Conservation (phyloP, 2,113 vertebrate species). For the Nerophis lumbriciformis region DNA sequence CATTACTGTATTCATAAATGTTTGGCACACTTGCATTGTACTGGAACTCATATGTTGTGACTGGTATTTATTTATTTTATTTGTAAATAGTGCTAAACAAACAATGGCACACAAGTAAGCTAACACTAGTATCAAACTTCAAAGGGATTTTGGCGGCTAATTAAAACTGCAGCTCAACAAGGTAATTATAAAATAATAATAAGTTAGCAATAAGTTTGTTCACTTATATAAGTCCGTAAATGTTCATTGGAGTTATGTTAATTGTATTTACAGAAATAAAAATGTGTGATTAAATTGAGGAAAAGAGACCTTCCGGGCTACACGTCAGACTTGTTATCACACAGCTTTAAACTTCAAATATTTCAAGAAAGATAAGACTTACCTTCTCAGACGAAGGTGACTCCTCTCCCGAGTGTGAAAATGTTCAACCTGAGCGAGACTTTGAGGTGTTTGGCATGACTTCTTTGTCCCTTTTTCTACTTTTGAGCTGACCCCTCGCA, state of each 20-base stretch:
- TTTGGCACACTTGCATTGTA: neutral
- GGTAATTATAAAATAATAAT: too few relatives aligned
- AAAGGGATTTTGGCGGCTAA: too few relatives aligned
- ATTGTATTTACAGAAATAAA: neutral
- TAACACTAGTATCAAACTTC: too few relatives aligned
- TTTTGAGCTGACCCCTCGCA: slow-evolving; percentile 30
- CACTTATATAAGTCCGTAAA: neutral
- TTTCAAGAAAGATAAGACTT: slow-evolving; percentile 20
- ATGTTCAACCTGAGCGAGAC: slow-evolving; percentile 9
- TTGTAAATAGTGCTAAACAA: neutral
- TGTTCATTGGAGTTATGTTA: neutral
- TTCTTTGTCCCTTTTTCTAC: slow-evolving; percentile 33
- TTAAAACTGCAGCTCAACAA: too few relatives aligned
- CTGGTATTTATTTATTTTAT: too few relatives aligned
- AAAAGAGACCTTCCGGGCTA: neutral
- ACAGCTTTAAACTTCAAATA: neutral
- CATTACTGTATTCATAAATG: too few relatives aligned
- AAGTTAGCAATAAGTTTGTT: neutral
- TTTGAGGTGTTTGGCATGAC: slow-evolving; percentile 14
- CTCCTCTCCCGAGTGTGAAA: neutral
- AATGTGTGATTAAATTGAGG: neutral
- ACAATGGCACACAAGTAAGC: neutral
- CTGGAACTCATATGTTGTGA: neutral
- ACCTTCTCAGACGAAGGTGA: slow-evolving; percentile 18
- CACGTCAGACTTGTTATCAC: neutral